Conservation (phyloP, 2,888 invertebrate genomes). For the Eurois occulta region DNA sequence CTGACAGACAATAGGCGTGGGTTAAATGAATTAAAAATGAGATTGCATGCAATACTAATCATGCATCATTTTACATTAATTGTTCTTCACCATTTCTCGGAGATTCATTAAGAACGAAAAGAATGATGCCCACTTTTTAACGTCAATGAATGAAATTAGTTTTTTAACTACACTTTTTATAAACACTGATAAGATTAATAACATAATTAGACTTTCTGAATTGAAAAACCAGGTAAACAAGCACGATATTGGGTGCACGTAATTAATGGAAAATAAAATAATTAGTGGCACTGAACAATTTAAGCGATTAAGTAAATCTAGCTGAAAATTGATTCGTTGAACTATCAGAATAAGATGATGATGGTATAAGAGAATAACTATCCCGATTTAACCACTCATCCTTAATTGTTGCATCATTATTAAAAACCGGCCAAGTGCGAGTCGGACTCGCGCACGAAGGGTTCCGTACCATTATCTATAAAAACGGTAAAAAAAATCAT, state of each 20-base stretch:
- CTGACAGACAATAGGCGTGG: not conserved
- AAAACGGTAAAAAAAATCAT: too few relatives aligned
- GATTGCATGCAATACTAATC: not conserved
- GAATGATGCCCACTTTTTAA: not conserved
- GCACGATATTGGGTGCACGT: not conserved
- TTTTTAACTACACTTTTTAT: too few relatives aligned
- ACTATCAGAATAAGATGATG: not conserved
- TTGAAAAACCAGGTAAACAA: not conserved
- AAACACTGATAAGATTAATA: not conserved
- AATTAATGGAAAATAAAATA: conserved; percentile 18
- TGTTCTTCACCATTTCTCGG: conserved; percentile 1
- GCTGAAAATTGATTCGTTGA: conserved; percentile 1
- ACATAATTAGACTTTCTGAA: conserved; percentile 10
- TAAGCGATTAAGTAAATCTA: not conserved
- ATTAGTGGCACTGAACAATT: not conserved
- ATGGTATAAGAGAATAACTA: not conserved
- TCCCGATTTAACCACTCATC: not conserved
- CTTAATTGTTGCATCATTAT: not conserved
- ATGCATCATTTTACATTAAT: not conserved
- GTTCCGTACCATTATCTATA: too few relatives aligned
- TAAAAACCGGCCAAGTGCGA: too few relatives aligned
- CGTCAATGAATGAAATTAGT: too few relatives aligned
- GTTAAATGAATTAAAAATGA: conserved; percentile 5
- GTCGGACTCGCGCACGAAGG: too few relatives aligned
- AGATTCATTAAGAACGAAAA: not conserved